phyloP scores from a whole-genome alignment of 2,888 invertebrate genomes.

The Oxycera nigricornis region DNA sequence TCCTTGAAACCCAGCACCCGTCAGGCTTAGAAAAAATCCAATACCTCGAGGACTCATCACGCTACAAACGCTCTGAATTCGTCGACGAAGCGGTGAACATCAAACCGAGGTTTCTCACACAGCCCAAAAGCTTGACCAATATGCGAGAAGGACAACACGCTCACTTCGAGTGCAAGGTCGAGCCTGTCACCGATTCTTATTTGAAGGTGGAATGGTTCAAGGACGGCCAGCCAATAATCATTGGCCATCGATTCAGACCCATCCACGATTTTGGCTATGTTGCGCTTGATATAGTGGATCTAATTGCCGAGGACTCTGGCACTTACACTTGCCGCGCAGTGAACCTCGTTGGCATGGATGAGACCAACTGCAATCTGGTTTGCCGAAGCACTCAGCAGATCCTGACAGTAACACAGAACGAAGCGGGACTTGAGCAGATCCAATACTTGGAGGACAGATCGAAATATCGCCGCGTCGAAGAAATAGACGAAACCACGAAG shows the following conservation, averaged over 20 bases:
- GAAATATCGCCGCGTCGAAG: slow-evolving; percentile 76
- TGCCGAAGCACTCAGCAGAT: slow-evolving; percentile 83
- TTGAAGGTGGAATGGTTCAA: slow-evolving; percentile 97
- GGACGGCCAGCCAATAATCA: slow-evolving; percentile 90
- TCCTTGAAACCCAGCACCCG: slow-evolving; percentile 89
- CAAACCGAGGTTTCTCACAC: slow-evolving; percentile 84
- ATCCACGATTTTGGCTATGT: slow-evolving; percentile 99
- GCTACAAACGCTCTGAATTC: slow-evolving; percentile 81
- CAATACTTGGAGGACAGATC: slow-evolving; percentile 87
- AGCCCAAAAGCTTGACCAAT: slow-evolving; percentile 84
- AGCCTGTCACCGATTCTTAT: slow-evolving; percentile 96
- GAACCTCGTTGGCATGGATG: slow-evolving; percentile 88
- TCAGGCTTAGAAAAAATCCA: slow-evolving; percentile 92
- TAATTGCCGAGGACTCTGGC: slow-evolving; percentile 95
- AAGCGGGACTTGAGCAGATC: slow-evolving; percentile 86
- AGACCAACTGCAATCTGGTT: slow-evolving; percentile 75
- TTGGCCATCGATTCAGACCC: slow-evolving; percentile 94
- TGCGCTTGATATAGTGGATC: slow-evolving; percentile 93
- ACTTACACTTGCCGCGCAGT: slow-evolving; percentile 93
- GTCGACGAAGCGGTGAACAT: slow-evolving; percentile 84
- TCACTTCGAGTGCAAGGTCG: slow-evolving; percentile 96
- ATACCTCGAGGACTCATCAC: slow-evolving; percentile 85
- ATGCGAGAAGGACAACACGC: slow-evolving; percentile 90
- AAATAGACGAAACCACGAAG: slow-evolving; percentile 81
- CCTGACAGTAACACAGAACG: slow-evolving; percentile 84